Evolutionary conservation across 2,113 vertebrate species (phyloP).

Genomic region (Danio rerio): DNA sequence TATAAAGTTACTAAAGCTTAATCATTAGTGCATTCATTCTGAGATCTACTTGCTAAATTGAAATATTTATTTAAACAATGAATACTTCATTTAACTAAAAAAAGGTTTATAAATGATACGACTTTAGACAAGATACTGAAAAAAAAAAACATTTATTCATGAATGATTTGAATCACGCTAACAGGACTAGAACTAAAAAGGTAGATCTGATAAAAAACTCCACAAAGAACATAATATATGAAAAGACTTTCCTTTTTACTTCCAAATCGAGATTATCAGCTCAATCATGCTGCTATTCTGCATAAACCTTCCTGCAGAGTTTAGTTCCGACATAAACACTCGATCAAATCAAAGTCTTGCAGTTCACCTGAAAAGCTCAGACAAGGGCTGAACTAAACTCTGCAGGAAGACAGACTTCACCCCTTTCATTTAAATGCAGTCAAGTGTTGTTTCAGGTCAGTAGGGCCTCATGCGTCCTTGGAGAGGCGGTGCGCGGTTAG

Average conservation of each 20-base stretch:
- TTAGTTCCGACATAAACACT: not conserved
- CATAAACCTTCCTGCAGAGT: not conserved
- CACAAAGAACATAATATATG: not conserved
- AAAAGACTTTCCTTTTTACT: not conserved
- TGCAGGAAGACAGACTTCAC: not conserved
- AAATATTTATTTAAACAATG: no score
- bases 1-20: not conserved
- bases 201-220: constrained; percentile 32
- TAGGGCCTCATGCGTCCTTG: constrained; percentile 92
- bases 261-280: not conserved
- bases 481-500: constrained; percentile 89
- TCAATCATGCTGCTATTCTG: not conserved
- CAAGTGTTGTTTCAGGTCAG: constrained; percentile 64
- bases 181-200: constrained; percentile 18
- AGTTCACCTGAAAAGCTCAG: not conserved
- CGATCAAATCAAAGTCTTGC: not conserved
- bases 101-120: not conserved
- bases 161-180: not conserved
- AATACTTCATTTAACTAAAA: no score
- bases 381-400: not conserved
- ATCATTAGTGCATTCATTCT: not conserved
- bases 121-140: not conserved
- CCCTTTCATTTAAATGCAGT: not conserved
- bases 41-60: no score
- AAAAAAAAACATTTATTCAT: not conserved